Conservation (phyloP, 2,888 invertebrate species). For the Timandra comae region DNA sequence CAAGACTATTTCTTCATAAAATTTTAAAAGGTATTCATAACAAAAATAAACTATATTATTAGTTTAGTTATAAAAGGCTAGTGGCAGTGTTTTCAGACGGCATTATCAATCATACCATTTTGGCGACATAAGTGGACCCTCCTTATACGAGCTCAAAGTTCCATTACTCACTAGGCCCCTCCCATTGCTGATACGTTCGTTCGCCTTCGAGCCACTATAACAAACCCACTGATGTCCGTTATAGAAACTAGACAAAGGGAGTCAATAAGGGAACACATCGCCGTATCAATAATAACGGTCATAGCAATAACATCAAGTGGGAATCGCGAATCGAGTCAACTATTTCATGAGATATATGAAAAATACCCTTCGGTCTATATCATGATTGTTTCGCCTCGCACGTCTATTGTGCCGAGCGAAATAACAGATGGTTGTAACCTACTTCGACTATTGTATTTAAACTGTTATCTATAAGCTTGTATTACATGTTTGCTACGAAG, state of each 20-base stretch:
- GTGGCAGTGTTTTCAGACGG: constrained; percentile 58
- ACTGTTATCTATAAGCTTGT: constrained; percentile 14
- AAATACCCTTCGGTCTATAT: constrained; percentile 15
- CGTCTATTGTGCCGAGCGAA: constrained; percentile 11
- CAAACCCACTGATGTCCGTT: constrained; percentile 21
- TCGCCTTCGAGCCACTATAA: constrained; percentile 42
- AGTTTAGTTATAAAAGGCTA: constrained; percentile 38
- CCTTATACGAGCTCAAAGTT: constrained; percentile 66
- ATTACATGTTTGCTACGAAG: constrained; percentile 23
- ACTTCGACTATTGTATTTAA: constrained; percentile 17
- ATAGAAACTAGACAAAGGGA: constrained; percentile 18
- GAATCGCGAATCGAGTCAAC: constrained; percentile 14
- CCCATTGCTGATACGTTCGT: constrained; percentile 64
- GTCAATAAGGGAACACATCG: constrained; percentile 18
- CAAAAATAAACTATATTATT: constrained; percentile 23
- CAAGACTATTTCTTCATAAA: too few relatives aligned
- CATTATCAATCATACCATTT: constrained; percentile 73
- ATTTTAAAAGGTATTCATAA: too few relatives aligned
- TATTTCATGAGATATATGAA: constrained; percentile 14
- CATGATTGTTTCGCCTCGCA: constrained; percentile 12
- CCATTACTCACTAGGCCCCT: constrained; percentile 71
- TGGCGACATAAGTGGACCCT: constrained; percentile 74
- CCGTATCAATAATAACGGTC: constrained; percentile 9
- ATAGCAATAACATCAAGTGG: constrained; percentile 15
- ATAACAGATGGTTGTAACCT: constrained; percentile 16